Conservation (phyloP, 2,113 vertebrate species). For the Girardinichthys multiradiatus region DNA sequence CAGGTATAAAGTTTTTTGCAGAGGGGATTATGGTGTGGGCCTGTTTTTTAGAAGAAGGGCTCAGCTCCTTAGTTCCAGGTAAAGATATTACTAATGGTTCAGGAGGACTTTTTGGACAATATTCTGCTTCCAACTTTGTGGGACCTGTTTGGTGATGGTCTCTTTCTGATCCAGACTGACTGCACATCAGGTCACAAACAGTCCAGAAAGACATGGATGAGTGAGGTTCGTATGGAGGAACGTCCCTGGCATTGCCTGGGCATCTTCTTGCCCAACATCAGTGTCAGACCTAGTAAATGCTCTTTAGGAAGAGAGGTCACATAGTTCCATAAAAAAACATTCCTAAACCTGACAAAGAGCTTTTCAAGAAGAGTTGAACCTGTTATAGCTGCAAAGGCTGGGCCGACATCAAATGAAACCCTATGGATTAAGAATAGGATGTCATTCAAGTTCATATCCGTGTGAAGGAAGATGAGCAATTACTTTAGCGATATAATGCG, state of each 20-base stretch:
- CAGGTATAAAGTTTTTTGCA: too few species aligned
- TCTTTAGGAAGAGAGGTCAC: background rate
- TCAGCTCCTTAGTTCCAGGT: too few species aligned
- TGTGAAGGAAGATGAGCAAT: background rate
- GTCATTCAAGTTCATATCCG: background rate
- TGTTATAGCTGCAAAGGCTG: too few species aligned
- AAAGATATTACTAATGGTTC: too few species aligned
- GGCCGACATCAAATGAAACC: background rate
- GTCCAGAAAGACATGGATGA: background rate
- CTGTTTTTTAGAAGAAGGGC: too few species aligned
- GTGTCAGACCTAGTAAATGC: background rate
- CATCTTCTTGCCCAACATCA: background rate
- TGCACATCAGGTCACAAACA: background rate
- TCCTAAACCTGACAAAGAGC: background rate
- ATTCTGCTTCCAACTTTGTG: background rate
- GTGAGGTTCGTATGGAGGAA: background rate
- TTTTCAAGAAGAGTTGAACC: background rate
- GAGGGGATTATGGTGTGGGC: too few species aligned
- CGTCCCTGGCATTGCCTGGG: background rate
- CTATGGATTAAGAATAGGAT: background rate
- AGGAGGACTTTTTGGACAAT: too few species aligned
- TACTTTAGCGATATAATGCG: background rate
- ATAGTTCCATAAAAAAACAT: background rate
- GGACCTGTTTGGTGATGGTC: too few species aligned
- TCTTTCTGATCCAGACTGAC: background rate